Evolutionary conservation across 2,888 invertebrate genomes (phyloP).

Genomic region (Nemoura dubitans): DNA sequence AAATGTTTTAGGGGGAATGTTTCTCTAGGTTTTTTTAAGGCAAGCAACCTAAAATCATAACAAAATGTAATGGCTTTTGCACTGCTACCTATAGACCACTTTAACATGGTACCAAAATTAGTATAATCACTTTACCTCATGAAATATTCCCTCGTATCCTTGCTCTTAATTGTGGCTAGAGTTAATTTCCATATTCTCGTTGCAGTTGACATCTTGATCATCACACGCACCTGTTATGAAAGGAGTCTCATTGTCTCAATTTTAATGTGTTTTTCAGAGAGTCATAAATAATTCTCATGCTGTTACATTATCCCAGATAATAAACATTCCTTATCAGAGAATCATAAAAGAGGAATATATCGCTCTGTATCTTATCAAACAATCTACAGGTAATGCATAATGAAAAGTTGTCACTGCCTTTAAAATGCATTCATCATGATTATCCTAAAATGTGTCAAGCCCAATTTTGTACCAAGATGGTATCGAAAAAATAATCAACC

Average conservation of each 20-base stretch:
- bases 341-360: not conserved
- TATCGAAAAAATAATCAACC: not conserved
- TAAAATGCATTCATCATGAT: too few relatives aligned
- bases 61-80: too few relatives aligned
- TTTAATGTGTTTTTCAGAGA: not conserved
- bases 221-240: not conserved
- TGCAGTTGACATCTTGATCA: not conserved
- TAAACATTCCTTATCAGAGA: not conserved
- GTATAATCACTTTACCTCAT: conserved; percentile 54
- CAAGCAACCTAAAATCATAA: too few relatives aligned
- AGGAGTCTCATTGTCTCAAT: not conserved
- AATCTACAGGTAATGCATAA: too few relatives aligned
- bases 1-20: too few relatives aligned
- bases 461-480: too few relatives aligned
- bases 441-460: too few relatives aligned
- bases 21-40: too few relatives aligned
- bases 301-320: not conserved
- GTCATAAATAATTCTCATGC: not conserved
- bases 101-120: too few relatives aligned
- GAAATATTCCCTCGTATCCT: conserved; percentile 55
- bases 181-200: conserved; percentile 50
- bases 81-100: too few relatives aligned
- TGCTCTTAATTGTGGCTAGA: conserved; percentile 51
- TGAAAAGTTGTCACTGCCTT: too few relatives aligned
- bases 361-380: not conserved